Conservation (phyloP, 2,113 vertebrate genomes). For the Pandion haliaetus region DNA sequence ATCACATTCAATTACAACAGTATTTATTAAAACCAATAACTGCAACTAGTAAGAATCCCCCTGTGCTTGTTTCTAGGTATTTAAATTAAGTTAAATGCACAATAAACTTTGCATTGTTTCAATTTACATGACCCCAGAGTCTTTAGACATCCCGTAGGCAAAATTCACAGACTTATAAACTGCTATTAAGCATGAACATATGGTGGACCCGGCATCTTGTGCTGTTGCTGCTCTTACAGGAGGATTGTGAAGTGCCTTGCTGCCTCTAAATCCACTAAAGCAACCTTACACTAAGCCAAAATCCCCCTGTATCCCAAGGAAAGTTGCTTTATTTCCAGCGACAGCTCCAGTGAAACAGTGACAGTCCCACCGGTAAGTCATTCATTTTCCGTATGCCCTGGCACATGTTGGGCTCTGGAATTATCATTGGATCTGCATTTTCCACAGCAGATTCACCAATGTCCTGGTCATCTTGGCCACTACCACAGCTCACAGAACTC, state of each 20-base stretch:
- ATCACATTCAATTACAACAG: slow-evolving; percentile 52
- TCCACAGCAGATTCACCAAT: neutral
- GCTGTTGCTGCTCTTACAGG: neutral
- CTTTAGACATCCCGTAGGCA: slow-evolving; percentile 54
- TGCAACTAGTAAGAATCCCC: slow-evolving; percentile 57
- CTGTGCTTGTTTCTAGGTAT: slow-evolving; percentile 59
- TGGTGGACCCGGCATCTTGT: neutral
- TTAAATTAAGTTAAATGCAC: slow-evolving; percentile 67
- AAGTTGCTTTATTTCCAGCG: neutral
- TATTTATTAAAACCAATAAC: slow-evolving; percentile 71
- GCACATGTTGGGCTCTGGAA: rapidly evolving
- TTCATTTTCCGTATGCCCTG: neutral
- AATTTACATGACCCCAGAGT: slow-evolving; percentile 67
- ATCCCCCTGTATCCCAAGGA: neutral
- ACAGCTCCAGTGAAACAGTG: neutral
- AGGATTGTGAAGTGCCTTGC: neutral
- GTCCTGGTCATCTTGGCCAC: neutral
- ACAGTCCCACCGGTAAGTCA: neutral
- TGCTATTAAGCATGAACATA: slow-evolving; percentile 66
- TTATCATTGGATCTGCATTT: neutral
- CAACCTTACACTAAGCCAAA: neutral
- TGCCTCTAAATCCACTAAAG: slow-evolving; percentile 7
- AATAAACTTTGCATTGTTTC: slow-evolving; percentile 68
- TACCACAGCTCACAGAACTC: neutral
- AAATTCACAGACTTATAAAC: slow-evolving; percentile 66